A percentile compares a stretch with the other conserved stretches of the same genome.
These are phyloP conservation scores for Chionomys nivalis DNA, from an alignment of 2,113 vertebrate genomes.

Conservation along the genomic window DNA sequence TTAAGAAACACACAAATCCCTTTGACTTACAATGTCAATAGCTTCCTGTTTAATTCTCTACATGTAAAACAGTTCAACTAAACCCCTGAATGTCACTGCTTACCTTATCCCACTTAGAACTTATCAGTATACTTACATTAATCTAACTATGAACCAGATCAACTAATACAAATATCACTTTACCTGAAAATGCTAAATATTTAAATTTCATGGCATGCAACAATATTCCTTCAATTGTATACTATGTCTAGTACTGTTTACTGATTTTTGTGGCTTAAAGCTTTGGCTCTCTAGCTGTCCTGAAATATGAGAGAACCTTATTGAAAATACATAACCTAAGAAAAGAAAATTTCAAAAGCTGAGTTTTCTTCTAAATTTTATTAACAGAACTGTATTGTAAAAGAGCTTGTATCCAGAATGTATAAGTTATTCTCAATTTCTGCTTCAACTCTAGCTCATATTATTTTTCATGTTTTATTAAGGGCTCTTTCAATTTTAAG, in stretches of 20 bases:
- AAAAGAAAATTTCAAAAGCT: background rate
- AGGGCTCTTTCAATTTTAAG: background rate
- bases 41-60: background rate
- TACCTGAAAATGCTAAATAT: background rate
- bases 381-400: background rate
- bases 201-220: too few relatives aligned
- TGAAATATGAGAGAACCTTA: background rate
- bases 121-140: background rate
- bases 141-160: background rate
- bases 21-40: background rate
- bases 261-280: background rate
- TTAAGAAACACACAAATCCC: background rate
- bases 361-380: background rate
- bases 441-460: background rate
- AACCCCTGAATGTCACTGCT: background rate
- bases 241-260: too few relatives aligned
- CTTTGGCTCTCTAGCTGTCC: background rate
- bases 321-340: background rate
- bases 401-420: too few relatives aligned
- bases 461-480: background rate
- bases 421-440: background rate
- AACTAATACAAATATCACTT: background rate
- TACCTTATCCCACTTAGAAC: background rate
- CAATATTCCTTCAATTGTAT: background rate
- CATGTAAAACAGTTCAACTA: background rate